Evolutionary conservation across 64 coral and sea anemone species (phyloP).

Genomic region (Dendrophyllia cribrosa): DNA sequence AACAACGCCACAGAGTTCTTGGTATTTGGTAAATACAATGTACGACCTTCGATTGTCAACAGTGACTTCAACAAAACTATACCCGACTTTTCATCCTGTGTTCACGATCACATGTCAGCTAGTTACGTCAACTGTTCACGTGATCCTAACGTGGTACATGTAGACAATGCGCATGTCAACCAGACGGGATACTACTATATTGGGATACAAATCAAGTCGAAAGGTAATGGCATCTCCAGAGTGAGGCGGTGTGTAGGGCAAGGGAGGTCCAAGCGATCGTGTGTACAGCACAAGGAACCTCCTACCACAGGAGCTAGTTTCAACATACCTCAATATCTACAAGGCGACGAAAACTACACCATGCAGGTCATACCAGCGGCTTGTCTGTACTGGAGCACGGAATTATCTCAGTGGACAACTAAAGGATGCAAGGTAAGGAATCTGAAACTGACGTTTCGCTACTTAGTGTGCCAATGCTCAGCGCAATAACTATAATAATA

Average conservation of each 20-base stretch:
- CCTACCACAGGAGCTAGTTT: neutral
- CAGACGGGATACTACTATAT: neutral
- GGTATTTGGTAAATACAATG: neutral
- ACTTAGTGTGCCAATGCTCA: too few relatives aligned
- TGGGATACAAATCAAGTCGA: neutral
- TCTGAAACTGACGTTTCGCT: too few relatives aligned
- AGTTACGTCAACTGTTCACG: neutral
- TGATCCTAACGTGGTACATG: neutral
- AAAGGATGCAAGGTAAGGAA: constrained; percentile 48
- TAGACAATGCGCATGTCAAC: neutral
- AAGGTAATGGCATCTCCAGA: neutral
- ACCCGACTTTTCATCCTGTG: constrained; percentile 19
- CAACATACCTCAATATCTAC: neutral
- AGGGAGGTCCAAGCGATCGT: neutral
- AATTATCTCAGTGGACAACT: neutral
- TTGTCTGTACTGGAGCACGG: constrained; percentile 45
- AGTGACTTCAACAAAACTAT: neutral
- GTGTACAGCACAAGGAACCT: constrained; percentile 7
- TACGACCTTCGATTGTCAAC: neutral
- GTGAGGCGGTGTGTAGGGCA: neutral
- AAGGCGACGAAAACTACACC: neutral
- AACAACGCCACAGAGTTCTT: neutral
- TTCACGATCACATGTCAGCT: neutral
- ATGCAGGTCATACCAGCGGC: constrained; percentile 16
- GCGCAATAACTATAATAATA: too few relatives aligned